Evolutionary conservation across 1,140 invertebrate genomes (phyloP), one percentile per base, ranked within the genome.

Genomic region (Euura saliciscinereae): DNA sequence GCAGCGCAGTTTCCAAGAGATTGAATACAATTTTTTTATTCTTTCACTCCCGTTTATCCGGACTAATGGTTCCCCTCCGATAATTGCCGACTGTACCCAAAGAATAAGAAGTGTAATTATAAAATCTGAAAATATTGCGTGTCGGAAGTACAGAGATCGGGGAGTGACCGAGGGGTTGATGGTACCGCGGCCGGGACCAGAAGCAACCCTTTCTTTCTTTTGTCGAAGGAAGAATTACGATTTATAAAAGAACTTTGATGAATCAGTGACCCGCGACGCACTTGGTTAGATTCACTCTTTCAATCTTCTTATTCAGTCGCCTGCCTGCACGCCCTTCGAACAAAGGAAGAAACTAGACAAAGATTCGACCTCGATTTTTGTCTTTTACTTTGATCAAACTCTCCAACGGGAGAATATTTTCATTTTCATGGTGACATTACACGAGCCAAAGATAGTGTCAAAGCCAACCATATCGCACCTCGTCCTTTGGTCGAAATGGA

Each of bases 51-150:
- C 68, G 68, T 42, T 65, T 45, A 73, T 8, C 65, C 11, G 13
- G 8, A 28, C 45, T 75, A 66, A 65, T 65, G 46, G 69, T 68
- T 70, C 42, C 65, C 44, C 59, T 43, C 67, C 72, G 73, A 73
- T 73, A 72, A 76, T 78, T 73, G 75, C 66, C 73, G 74, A 65
- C 28, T 28, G 28, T 28, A 28, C 28, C 46, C 28, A 66, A 78
- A 76, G 76, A 79, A 11, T 11, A 59, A 59, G 51, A 59, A 11
- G 51, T 59, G 51, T 59, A 59, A 76, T 81, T 80, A 79, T 80
- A 79, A 81, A 79, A 81, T 81, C 79, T 73, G 28, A 78, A 80
- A 79, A 78, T 81, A 73, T 80, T 69, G 78, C 77, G 77, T 79
- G 77, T 73, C 78, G 73, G 65, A 78, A 76, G 71, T 71, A 78